Evolutionary conservation across 2,888 invertebrate species (phyloP).

Genomic region (Gymnocheta viridis): DNA sequence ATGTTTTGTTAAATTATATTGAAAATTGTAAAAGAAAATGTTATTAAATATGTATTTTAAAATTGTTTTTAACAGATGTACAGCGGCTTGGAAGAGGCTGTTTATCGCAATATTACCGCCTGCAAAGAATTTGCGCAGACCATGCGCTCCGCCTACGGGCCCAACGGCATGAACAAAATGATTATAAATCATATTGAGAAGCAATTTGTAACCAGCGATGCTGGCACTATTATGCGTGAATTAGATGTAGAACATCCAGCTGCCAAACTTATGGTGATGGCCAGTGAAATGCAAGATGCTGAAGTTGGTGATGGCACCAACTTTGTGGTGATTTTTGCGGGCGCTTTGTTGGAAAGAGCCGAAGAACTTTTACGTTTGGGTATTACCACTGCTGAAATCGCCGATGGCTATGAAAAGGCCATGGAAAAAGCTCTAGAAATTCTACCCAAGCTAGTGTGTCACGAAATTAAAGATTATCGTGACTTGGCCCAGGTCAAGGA

Average conservation of each 20-base stretch:
- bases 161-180: constrained; percentile 99
- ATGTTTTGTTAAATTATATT: constrained; percentile 39
- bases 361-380: constrained; percentile 96
- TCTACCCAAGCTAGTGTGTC: constrained; percentile 90
- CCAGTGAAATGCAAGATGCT: constrained; percentile 98
- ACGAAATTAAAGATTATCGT: constrained; percentile 87
- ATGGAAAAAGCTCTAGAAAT: constrained; percentile 94
- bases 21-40: background rate
- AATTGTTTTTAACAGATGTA: constrained; percentile 83
- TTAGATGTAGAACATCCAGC: constrained; percentile 99
- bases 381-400: constrained; percentile 97
- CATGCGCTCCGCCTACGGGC: constrained; percentile 97
- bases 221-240: constrained; percentile 98
- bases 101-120: constrained; percentile 96
- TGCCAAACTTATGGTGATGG: constrained; percentile 97
- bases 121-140: constrained; percentile 98
- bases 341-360: constrained; percentile 94
- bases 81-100: constrained; percentile 98
- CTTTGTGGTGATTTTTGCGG: constrained; percentile 97
- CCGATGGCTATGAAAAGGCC: constrained; percentile 96
- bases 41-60: background rate
- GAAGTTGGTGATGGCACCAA: constrained; percentile 99
- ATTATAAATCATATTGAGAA: constrained; percentile 99
- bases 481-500: constrained; percentile 88
- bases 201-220: constrained; percentile 99